Evolutionary conservation across 2,113 vertebrate species (phyloP).

Genomic region (Heteronetta atricapilla): DNA sequence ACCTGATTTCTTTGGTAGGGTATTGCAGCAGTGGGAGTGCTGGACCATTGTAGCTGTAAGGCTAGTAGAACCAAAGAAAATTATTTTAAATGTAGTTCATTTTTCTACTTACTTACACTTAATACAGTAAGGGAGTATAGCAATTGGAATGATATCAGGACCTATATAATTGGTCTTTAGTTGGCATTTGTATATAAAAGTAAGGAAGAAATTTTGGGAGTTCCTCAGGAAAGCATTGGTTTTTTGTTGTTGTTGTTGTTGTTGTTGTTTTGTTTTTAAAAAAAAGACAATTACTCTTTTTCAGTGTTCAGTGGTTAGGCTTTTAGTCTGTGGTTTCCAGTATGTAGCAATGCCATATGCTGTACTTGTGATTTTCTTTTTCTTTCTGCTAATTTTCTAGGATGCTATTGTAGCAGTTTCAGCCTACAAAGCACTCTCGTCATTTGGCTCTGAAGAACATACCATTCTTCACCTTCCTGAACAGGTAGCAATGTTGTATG

Average conservation of each 20-base stretch:
- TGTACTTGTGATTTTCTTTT: background rate
- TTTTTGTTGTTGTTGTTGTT: no score
- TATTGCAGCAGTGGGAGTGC: background rate
- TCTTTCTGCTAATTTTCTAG: constrained; percentile 68
- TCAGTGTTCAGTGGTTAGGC: background rate
- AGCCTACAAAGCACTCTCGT: constrained; percentile 89
- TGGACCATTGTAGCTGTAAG: background rate
- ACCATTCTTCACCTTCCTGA: constrained; percentile 88
- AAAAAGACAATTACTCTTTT: background rate
- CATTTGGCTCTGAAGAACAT: constrained; percentile 82
- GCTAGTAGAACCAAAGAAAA: background rate
- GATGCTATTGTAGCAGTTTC: constrained; percentile 82
- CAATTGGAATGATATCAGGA: background rate
- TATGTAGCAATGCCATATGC: background rate
- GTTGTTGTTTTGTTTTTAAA: no score
- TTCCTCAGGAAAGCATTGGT: background rate
- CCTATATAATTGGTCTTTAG: background rate
- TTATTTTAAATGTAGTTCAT: background rate
- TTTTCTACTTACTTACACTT: background rate
- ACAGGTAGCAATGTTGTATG: constrained; percentile 72
- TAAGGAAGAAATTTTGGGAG: background rate
- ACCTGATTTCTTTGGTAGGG: background rate
- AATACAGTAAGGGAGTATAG: background rate
- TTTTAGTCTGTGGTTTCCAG: background rate
- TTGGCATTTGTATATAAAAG: background rate